Evolutionary conservation across 2,888 invertebrate species (phyloP), one percentile per base, ranked within the genome.

Genomic region (Ferdinandea cuprea): DNA sequence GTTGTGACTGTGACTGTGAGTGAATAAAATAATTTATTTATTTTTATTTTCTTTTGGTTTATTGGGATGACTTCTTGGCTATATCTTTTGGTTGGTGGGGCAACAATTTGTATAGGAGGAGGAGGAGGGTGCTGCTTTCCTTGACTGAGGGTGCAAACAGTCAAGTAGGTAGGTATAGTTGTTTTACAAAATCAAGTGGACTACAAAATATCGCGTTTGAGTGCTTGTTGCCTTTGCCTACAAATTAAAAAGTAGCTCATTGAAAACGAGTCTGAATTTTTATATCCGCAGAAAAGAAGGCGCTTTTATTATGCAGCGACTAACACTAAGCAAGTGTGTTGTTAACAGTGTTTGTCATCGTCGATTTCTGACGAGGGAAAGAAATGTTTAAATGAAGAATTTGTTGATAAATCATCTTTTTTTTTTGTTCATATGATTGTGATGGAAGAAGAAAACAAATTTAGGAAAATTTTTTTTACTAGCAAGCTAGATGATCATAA

Each of bases 251-350:
- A 71, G 63, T 65, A 63, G 37, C 61, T 69, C 69, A 76, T 76
- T 65, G 71, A 71, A 77, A 76, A 66, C 77, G 65, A 76, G 77
- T 81, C 76, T 71, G 71, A 48, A 50, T 63, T 19, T 50, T 58
- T n/a, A 30, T 46, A 63, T 56, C 15, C 19, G 37, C 54, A 46
- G 37, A 25, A 35, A 21, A 37, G 68, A 54, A 66, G 42, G 28
- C 42, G 3, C 50, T 35, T 4, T 44, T 1, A 37, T 46, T 15
- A 35, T 8, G 2, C 21, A 32, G 21, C 13, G 2, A 30, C 8
- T 40, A n/a, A n/a, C n/a, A 25, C 25, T 11, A 35, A 32, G 11
- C 42, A 61, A 32, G 32, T 46, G 30, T 46, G n/a, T 42, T 54
- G 40, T 42, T 30, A 42, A n/a, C 52, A 19, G 42, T 52, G 7